Percentiles rank a stretch among this genome's conserved stretches.
phyloP scores from a whole-genome alignment of 2,888 invertebrate genomes.

The Chirona hameri region DNA sequence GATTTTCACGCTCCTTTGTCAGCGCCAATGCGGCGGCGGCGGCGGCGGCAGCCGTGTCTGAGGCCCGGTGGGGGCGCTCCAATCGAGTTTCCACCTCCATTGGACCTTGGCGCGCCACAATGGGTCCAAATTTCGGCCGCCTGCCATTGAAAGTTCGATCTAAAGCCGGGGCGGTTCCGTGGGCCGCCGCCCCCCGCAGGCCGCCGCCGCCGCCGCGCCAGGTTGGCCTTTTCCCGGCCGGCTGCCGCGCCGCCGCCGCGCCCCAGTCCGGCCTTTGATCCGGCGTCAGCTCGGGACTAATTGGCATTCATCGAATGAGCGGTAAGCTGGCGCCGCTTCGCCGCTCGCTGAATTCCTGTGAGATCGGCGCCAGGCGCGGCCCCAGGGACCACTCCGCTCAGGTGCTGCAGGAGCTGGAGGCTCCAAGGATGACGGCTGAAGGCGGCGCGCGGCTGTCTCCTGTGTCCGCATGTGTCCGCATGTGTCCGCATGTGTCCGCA shows the following conservation, averaged over 20 bases:
- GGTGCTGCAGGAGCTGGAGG: no score
- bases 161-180: neutral
- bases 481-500: no score
- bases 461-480: no score
- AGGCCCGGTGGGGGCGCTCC: neutral
- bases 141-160: slow-evolving; percentile 7
- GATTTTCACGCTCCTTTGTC: neutral
- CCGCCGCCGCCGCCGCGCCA: neutral
- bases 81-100: slow-evolving; percentile 1
- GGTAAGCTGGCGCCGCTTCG: neutral
- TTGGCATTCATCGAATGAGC: neutral
- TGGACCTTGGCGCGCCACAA: neutral
- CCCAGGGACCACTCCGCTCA: no score
- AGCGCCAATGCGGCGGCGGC: neutral
- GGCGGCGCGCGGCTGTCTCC: no score
- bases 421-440: no score
- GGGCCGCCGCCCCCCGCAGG: neutral
- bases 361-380: no score
- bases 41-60: neutral
- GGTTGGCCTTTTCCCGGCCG: neutral
- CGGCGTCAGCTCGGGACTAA: neutral
- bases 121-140: neutral
- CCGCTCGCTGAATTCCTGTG: no score
- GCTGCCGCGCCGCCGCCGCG: neutral
- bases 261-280: neutral